Conservation (phyloP, 2,113 vertebrate species). For the Podiceps cristatus region DNA sequence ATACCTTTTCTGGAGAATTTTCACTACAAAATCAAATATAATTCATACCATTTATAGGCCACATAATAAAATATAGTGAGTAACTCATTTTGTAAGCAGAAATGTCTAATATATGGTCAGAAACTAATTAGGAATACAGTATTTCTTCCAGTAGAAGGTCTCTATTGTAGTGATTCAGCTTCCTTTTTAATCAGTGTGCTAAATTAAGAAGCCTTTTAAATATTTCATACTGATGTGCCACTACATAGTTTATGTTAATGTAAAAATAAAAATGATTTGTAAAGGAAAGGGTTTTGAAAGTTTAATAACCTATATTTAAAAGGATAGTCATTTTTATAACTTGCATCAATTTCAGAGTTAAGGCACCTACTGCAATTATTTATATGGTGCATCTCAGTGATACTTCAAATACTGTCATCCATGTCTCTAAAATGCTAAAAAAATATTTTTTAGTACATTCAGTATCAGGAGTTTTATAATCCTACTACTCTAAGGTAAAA, state of each 20-base stretch:
- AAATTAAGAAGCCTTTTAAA: constrained; percentile 56
- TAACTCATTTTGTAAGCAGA: constrained; percentile 20
- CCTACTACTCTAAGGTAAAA: not conserved
- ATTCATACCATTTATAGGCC: not conserved
- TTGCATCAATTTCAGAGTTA: constrained; percentile 61
- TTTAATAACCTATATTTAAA: constrained; percentile 72
- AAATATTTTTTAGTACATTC: not conserved
- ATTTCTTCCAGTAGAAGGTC: constrained; percentile 47
- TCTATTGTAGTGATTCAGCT: constrained; percentile 37
- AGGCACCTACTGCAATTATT: constrained; percentile 29
- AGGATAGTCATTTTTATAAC: constrained; percentile 59
- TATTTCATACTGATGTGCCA: constrained; percentile 44
- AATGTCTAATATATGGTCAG: constrained; percentile 39
- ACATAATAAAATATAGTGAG: constrained; percentile 33
- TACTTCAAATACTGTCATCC: constrained; percentile 13
- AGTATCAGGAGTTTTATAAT: not conserved
- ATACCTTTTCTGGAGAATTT: not conserved
- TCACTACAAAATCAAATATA: not conserved
- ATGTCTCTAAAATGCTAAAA: not conserved
- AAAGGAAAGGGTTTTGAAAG: constrained; percentile 62
- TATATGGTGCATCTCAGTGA: not conserved
- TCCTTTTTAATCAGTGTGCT: constrained; percentile 34
- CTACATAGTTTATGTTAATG: constrained; percentile 51
- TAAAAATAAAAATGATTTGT: constrained; percentile 77
- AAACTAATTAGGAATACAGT: constrained; percentile 64